Conservation (phyloP, 2,888 invertebrate species). For the Hypena proboscidalis region DNA sequence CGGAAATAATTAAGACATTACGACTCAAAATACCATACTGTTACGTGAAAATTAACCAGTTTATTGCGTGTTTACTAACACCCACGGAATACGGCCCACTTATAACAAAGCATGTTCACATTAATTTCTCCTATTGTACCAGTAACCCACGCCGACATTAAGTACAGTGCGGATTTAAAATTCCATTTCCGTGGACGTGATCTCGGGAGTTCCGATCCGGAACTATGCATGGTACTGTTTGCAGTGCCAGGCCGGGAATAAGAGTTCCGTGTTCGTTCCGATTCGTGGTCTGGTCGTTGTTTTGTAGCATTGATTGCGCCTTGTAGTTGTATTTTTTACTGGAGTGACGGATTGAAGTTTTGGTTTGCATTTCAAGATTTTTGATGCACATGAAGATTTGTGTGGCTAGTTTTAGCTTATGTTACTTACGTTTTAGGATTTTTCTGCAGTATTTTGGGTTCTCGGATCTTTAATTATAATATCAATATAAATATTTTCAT, state of each 20-base stretch:
- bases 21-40: too few species aligned
- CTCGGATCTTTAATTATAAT: too few species aligned
- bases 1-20: too few species aligned
- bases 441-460: too few species aligned
- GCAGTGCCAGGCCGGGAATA: slow-evolving; percentile 40
- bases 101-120: background rate
- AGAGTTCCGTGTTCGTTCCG: slow-evolving; percentile 42
- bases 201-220: slow-evolving; percentile 72
- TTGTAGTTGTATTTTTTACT: slow-evolving; percentile 17
- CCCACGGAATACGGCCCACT: background rate
- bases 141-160: slow-evolving; percentile 43
- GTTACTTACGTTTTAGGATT: too few species aligned
- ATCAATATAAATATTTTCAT: too few species aligned
- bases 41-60: too few species aligned
- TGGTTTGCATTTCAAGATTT: too few species aligned
- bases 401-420: too few species aligned
- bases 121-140: slow-evolving; percentile 14
- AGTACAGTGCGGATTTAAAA: slow-evolving; percentile 77
- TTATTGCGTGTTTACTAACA: too few species aligned
- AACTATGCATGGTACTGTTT: slow-evolving; percentile 49
- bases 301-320: slow-evolving; percentile 41
- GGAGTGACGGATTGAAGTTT: too few species aligned
- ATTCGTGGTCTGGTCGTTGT: slow-evolving; percentile 30
- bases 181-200: slow-evolving; percentile 77
- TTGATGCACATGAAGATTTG: too few species aligned